Conservation (phyloP, 2,113 vertebrate genomes). For the Scopus umbretta region DNA sequence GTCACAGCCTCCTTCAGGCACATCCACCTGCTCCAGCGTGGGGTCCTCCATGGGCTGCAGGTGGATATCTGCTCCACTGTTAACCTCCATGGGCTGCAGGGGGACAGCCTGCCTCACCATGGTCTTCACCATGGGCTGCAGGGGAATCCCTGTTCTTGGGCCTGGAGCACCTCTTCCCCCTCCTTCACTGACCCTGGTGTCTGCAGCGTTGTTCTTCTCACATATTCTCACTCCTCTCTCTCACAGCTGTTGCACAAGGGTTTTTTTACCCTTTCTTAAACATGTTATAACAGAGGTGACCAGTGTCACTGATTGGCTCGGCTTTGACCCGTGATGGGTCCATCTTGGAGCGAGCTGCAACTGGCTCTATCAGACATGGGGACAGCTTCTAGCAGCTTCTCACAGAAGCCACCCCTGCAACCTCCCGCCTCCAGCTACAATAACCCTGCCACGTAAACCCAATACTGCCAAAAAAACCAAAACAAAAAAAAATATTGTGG, state of each 20-base stretch:
- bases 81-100: not conserved
- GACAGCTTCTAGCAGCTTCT: not conserved
- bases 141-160: accelerated
- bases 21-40: not conserved
- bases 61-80: not conserved
- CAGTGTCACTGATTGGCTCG: not conserved
- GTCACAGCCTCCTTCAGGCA: not conserved
- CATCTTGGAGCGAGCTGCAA: not conserved
- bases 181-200: not conserved
- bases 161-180: not conserved
- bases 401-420: not conserved
- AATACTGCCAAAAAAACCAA: not conserved
- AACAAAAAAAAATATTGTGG: no score
- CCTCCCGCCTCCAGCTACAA: not conserved
- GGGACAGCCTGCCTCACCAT: not conserved
- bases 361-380: not conserved
- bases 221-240: not conserved
- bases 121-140: accelerated
- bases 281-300: not conserved
- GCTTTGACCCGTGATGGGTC: not conserved
- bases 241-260: not conserved
- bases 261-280: not conserved
- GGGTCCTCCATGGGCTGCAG: not conserved
- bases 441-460: not conserved
- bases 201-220: not conserved